phyloP scores from a whole-genome alignment of 2,888 invertebrate species.

The Phalangium opilio region DNA sequence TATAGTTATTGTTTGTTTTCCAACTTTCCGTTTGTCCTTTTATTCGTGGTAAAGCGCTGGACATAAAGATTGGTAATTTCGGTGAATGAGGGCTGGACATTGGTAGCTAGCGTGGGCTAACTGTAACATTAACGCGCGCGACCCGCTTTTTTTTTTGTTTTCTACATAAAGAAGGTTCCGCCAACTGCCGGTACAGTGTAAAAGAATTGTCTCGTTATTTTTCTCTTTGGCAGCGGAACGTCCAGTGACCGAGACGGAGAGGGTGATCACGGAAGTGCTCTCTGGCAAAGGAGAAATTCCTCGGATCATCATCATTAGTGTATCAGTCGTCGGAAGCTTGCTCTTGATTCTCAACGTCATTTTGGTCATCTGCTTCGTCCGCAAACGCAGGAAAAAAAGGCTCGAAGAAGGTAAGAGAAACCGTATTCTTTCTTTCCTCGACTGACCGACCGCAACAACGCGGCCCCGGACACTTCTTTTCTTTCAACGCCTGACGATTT shows the following conservation, averaged over 20 bases:
- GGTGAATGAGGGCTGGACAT: too few species aligned
- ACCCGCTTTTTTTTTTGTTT: too few species aligned
- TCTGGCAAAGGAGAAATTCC: slow-evolving; percentile 47
- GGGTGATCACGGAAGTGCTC: slow-evolving; percentile 36
- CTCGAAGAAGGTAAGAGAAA: slow-evolving; percentile 23
- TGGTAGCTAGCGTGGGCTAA: too few species aligned
- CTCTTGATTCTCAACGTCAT: slow-evolving; percentile 73
- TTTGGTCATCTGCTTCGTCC: slow-evolving; percentile 74
- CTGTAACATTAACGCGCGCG: too few species aligned
- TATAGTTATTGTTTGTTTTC: too few species aligned
- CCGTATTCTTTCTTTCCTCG: too few species aligned
- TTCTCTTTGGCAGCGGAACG: slow-evolving; percentile 34
- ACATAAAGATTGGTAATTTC: too few species aligned
- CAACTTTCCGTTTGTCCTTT: too few species aligned
- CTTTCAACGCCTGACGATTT: too few species aligned
- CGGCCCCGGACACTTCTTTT: too few species aligned
- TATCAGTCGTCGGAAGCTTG: slow-evolving; percentile 68
- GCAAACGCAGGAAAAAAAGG: slow-evolving; percentile 42
- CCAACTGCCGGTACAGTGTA: not conserved
- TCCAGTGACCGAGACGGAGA: slow-evolving; percentile 34
- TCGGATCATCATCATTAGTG: slow-evolving; percentile 64
- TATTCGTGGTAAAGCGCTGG: too few species aligned
- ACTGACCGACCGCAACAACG: too few species aligned
- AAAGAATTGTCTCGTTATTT: slow-evolving; percentile 1
- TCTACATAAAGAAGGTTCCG: not conserved